phyloP scores from a whole-genome alignment of 2,888 invertebrate species.

The Cataglyphis albicans region DNA sequence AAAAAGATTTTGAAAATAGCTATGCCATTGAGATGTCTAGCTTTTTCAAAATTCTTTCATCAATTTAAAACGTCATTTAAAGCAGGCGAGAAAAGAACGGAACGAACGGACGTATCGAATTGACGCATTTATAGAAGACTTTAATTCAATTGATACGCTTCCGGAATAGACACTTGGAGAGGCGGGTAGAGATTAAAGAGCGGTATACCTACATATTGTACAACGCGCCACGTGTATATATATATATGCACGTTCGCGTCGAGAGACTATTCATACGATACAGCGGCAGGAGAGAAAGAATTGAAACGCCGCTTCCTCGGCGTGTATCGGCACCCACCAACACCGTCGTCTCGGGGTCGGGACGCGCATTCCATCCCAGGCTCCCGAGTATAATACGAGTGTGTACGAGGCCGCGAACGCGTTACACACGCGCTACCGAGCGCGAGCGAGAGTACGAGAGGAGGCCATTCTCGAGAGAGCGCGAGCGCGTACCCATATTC shows the following conservation, averaged over 20 bases:
- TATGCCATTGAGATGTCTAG: neutral
- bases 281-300: conserved; percentile 13
- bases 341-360: neutral
- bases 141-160: conserved; percentile 40
- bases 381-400: neutral
- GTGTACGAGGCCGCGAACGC: conserved; percentile 35
- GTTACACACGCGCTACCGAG: conserved; percentile 31
- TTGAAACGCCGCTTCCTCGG: conserved; percentile 22
- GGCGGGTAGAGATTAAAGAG: conserved; percentile 23
- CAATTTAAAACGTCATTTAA: neutral
- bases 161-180: conserved; percentile 23
- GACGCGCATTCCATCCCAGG: conserved; percentile 26
- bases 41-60: neutral
- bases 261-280: conserved; percentile 13
- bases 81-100: neutral
- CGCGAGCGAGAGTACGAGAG: neutral
- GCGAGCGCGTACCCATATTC: conserved; percentile 83
- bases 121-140: conserved; percentile 30
- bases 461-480: conserved; percentile 64
- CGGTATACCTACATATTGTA: conserved; percentile 2
- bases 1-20: neutral
- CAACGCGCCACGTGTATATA: conserved; percentile 15
- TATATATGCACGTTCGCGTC: conserved; percentile 3
- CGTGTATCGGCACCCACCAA: conserved; percentile 16
- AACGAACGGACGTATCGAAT: conserved; percentile 8